Evolutionary conservation across 2,797 vertebrate species (phyloP).

Genomic region (Babyrousa celebensis): DNA sequence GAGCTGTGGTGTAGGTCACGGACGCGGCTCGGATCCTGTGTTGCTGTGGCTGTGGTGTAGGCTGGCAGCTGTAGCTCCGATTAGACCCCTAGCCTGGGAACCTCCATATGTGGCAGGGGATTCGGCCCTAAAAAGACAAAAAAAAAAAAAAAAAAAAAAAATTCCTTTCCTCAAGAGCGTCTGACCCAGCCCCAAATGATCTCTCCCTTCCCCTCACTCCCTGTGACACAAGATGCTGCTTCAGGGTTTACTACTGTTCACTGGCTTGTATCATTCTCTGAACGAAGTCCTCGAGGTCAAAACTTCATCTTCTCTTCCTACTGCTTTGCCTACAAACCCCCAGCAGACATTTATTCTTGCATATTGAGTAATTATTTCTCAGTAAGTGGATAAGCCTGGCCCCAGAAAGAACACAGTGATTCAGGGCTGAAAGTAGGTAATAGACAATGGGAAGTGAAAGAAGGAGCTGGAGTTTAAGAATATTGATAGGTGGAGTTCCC

Average conservation of each 20-base stretch:
- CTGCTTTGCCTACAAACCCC: not conserved
- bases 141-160: too few relatives aligned
- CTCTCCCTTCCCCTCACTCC: not conserved
- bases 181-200: not conserved
- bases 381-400: not conserved
- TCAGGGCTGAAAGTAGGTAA: not conserved
- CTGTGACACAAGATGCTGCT: not conserved
- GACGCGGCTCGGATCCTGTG: too few relatives aligned
- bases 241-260: not conserved
- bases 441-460: not conserved
- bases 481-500: too few relatives aligned
- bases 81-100: too few relatives aligned
- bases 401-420: not conserved
- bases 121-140: too few relatives aligned
- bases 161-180: too few relatives aligned
- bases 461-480: not conserved
- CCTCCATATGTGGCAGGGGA: too few relatives aligned
- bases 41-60: too few relatives aligned
- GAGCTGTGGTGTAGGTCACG: too few relatives aligned
- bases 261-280: not conserved
- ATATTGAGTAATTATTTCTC: not conserved
- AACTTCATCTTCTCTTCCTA: not conserved
- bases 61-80: too few relatives aligned
- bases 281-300: not conserved
- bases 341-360: not conserved